Evolutionary conservation across 2,113 vertebrate species (phyloP).

Genomic region (Rhynchomys soricoides): DNA sequence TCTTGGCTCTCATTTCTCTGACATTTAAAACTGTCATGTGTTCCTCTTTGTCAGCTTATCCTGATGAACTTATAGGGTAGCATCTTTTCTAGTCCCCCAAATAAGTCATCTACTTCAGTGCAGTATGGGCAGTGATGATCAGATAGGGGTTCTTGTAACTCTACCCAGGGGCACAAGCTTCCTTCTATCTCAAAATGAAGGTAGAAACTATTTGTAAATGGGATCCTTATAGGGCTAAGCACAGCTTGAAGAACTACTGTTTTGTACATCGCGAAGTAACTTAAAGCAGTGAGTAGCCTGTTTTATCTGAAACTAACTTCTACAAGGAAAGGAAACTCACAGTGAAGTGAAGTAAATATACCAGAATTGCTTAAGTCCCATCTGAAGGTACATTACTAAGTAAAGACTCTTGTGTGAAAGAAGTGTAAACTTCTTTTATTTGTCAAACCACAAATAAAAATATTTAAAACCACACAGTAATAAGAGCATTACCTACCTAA

Average conservation of each 20-base stretch:
- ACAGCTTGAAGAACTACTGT: neutral
- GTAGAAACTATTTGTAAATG: neutral
- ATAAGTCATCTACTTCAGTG: neutral
- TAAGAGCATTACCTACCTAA: neutral
- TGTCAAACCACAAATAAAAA: neutral
- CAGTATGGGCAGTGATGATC: too few relatives aligned
- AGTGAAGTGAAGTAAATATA: conserved; percentile 16
- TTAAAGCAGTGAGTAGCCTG: too few relatives aligned
- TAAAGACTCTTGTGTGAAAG: neutral
- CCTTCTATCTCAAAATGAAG: neutral
- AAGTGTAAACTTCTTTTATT: too few relatives aligned
- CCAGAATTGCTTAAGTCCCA: neutral
- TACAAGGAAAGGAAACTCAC: neutral
- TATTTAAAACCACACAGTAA: neutral
- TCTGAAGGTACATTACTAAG: neutral
- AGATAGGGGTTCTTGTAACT: neutral
- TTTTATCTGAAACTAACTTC: neutral
- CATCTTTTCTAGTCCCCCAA: neutral
- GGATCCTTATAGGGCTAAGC: neutral
- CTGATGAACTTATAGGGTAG: neutral
- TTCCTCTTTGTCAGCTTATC: neutral
- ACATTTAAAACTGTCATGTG: neutral
- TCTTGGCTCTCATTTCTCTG: neutral
- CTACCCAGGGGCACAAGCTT: neutral
- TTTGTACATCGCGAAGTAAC: neutral